Evolutionary conservation across 2,113 vertebrate species (phyloP).

Genomic region (Rhagologus leucostigma): DNA sequence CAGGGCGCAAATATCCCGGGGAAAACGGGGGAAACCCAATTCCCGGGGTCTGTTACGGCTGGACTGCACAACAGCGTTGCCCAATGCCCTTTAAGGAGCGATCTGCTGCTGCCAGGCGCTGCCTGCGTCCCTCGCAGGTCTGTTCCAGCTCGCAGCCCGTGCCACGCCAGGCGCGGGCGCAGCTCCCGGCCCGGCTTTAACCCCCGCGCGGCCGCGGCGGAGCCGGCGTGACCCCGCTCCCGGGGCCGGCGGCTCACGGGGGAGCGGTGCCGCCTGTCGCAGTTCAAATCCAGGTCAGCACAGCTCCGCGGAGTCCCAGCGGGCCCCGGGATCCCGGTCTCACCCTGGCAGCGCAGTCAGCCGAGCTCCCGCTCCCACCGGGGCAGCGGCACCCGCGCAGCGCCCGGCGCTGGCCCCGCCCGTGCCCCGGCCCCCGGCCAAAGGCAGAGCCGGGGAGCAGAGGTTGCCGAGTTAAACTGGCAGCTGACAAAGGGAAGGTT

Average conservation of each 20-base stretch:
- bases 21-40: background rate
- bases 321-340: background rate
- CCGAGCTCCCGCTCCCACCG: background rate
- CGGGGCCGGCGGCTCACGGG: rapidly evolving
- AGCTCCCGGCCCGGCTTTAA: background rate
- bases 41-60: background rate
- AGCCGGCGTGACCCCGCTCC: rapidly evolving
- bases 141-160: background rate
- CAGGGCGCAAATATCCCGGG: background rate
- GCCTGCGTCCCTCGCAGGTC: background rate
- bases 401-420: background rate
- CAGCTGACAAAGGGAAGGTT: background rate
- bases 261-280: background rate
- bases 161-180: background rate
- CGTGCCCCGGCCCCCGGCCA: background rate
- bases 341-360: background rate
- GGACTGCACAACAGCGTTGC: rapidly evolving
- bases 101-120: background rate
- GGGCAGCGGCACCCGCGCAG: background rate
- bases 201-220: background rate
- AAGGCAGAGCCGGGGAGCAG: background rate
- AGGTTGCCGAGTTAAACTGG: rapidly evolving
- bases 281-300: background rate
- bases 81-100: background rate
- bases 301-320: background rate